Percentiles rank a stretch among this genome's conserved stretches.
phyloP scores from a whole-genome alignment of 2,797 vertebrate genomes.

The Smutsia gigantea region DNA sequence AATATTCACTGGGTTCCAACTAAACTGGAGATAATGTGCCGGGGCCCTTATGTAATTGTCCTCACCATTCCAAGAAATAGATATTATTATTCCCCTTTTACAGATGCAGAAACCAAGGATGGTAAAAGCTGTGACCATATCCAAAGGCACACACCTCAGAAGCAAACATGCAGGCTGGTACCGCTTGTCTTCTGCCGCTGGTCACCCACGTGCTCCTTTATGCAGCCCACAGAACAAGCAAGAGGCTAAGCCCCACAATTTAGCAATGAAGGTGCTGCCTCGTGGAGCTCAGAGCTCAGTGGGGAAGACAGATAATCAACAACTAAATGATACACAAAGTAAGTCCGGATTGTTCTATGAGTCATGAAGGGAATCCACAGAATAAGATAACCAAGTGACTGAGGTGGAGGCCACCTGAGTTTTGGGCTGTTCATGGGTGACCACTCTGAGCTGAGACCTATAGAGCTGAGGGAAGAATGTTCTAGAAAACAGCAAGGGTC shows the following conservation, averaged over 20 bases:
- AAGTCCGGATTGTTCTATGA: background rate
- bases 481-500: background rate
- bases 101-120: background rate
- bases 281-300: background rate
- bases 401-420: background rate
- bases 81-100: background rate
- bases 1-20: background rate
- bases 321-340: background rate
- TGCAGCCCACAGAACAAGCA: fast-evolving
- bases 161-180: background rate
- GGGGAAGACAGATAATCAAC: background rate
- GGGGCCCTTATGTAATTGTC: background rate
- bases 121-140: background rate
- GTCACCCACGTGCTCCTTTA: background rate
- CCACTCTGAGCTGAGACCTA: background rate
- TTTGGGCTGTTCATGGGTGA: background rate
- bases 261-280: background rate
- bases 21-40: background rate
- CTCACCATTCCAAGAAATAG: background rate
- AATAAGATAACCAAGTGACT: background rate
- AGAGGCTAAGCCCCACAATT: background rate
- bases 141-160: background rate
- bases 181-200: background rate
- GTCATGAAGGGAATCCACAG: background rate
- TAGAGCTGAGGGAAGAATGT: background rate